Percentiles rank a stretch among this genome's conserved stretches.
Evolutionary conservation across 1,140 invertebrate species (phyloP).

Genomic region (Leptonema lineaticorne): DNA sequence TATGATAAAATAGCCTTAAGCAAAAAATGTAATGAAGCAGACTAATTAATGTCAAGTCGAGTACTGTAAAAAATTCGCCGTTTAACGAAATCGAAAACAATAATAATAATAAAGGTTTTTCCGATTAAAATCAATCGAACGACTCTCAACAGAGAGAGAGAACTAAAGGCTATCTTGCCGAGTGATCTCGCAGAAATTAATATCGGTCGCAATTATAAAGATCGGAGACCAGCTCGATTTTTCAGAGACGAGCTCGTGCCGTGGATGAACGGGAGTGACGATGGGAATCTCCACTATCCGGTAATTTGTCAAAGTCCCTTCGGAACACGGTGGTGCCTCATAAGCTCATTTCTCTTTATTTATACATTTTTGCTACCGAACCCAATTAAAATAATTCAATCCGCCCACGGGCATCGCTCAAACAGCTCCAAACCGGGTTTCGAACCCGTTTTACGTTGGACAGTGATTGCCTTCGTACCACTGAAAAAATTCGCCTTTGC

Average conservation of each 20-base stretch:
- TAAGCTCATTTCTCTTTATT: slow-evolving; percentile 42
- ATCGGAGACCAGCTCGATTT: not conserved
- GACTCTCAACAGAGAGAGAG: not conserved
- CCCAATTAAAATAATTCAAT: slow-evolving; percentile 60
- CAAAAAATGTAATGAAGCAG: no score
- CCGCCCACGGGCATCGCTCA: slow-evolving; percentile 53
- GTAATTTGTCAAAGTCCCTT: slow-evolving; percentile 37
- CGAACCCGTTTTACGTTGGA: no score
- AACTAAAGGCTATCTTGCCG: not conserved
- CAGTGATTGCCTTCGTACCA: no score
- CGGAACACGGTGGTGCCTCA: slow-evolving; percentile 32
- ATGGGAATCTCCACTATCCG: slow-evolving; percentile 20
- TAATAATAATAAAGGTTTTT: no score
- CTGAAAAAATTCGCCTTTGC: no score
- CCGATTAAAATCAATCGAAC: not conserved
- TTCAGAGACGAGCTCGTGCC: not conserved
- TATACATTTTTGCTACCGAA: slow-evolving; percentile 52
- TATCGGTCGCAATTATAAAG: slow-evolving; percentile 5
- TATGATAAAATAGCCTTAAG: not conserved
- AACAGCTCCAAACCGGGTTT: slow-evolving; percentile 36
- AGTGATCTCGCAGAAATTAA: not conserved
- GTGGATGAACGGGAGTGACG: slow-evolving; percentile 1
- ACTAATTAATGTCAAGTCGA: not conserved
- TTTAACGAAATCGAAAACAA: not conserved
- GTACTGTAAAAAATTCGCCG: not conserved